Percentiles rank a stretch among this genome's conserved stretches.
These are phyloP conservation scores for Psix sp. DNA, from an alignment of 1,140 invertebrate genomes.

Conservation along the genomic window DNA sequence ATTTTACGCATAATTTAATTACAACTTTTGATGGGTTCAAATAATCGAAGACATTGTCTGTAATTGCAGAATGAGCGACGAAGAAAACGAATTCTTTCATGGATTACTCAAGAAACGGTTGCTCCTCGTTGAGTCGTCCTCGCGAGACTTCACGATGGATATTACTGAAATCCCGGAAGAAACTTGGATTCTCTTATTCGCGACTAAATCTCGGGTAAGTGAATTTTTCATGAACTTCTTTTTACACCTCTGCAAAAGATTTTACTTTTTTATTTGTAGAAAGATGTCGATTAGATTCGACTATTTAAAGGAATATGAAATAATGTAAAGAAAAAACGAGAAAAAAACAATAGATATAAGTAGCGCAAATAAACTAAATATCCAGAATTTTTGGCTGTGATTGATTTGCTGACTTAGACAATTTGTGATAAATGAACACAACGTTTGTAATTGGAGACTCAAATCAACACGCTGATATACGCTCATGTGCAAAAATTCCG, in stretches of 20 bases:
- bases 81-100: constrained; percentile 54
- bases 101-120: constrained; percentile 53
- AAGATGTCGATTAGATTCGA: neutral
- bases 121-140: constrained; percentile 47
- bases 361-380: too few relatives aligned
- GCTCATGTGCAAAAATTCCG: too few relatives aligned
- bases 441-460: too few relatives aligned
- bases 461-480: too few relatives aligned
- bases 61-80: constrained; percentile 53
- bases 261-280: constrained; percentile 25
- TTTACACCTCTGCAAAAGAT: neutral
- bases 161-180: constrained; percentile 51
- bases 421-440: too few relatives aligned
- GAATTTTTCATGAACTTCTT: constrained; percentile 32
- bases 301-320: too few relatives aligned
- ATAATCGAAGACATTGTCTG: constrained; percentile 32
- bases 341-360: too few relatives aligned
- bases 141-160: constrained; percentile 53
- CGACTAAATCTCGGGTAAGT: constrained; percentile 50
- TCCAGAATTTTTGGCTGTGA: too few relatives aligned
- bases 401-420: too few relatives aligned
- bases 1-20: neutral
- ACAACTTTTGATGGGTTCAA: neutral
- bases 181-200: constrained; percentile 32
- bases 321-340: too few relatives aligned